Evolutionary conservation across 30 jellyfish, hydroid and myxozoan species (phyloP), one percentile per base, ranked within the genome.

Genomic region (Cassiopea andromeda): DNA sequence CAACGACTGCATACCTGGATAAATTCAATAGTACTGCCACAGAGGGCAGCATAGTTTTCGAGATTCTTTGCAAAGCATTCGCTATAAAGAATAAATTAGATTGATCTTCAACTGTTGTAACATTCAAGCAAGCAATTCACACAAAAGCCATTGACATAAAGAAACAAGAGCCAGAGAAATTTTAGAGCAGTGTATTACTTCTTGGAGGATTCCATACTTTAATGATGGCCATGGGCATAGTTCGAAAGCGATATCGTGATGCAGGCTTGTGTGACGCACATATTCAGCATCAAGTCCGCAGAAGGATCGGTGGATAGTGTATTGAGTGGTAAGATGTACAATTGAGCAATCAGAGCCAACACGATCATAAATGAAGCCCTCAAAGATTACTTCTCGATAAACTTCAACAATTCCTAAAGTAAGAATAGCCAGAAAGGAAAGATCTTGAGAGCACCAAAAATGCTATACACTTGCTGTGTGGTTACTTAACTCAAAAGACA

Each of bases 141-240:
- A 92, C 89, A 82, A 82, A 64, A 67, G 92, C 91, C 44, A 70
- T 82, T 67, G 68, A 82, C 19, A 82, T 60, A 18, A 82, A 8
- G 59, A 44, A 70, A 67, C 69, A 60, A 64, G 69, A 18, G 87
- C 89, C 90, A 58, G 88, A 46, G 69, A 79, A 79, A 57, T 79
- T 45, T 87, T 47, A 57, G 69, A 79, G 89, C 49, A 49, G 6
- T 44, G 9, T 84, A 44, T 9, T 84, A 17, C 84, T 84, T 19
- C 92, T 69, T 60, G 91, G 67, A 82, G 64, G 76, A 70, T 59
- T 59, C 78, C 89, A 82, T 17, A 66, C 64, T 67, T 10, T 59
- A 46, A 17, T 82, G 89, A 66, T 59, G 91, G 76, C 50, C 78
- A 17, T 84, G 27, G 91, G 91, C 38, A 79, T 49, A 6, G 68